Evolutionary conservation across 2,888 invertebrate species (phyloP), one percentile per base, ranked within the genome.

Genomic region (Drosophila greeni): DNA sequence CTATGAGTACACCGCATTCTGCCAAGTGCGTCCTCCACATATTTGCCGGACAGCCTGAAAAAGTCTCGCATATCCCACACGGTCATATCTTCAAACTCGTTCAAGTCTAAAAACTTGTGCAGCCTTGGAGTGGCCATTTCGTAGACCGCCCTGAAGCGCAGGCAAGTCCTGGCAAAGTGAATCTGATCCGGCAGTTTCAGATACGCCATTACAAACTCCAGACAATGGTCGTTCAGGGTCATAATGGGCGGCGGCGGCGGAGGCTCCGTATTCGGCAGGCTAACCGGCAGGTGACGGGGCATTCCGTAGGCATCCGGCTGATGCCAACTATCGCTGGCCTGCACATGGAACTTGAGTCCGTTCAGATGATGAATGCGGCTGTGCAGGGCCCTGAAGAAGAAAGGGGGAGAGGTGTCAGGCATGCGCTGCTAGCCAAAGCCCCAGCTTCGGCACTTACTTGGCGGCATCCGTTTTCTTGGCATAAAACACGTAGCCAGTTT

Each of bases 11-110:
- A 11, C 2, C 49, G 45, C 9, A 66, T 29, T 0, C 20, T 5
- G 24, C 66, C 66, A 7, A 5, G 3, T 5, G 80, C 12, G 0
- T 48, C 6, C 20, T 57, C 37, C 0, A 81, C 43, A 39, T 54
- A 4, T 0, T 1, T 1, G 2, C 80, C 84, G 1, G 73, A 69
- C 1, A 81, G 37, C 5, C 4, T 8, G 7, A 84, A 84, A 23
- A 80, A 84, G 16, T 82, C 75, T 0, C 67, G 70, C 9, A 84
- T 31, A 39, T 81, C 77, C 83, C 83, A 84, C 5, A 64, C 23
- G 0, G 81, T 82, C 73, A 84, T 43, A 0, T 11, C 9, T 2
- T 29, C 18, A 1, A 81, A 66, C 0, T 43, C 5, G 1, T 23
- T 5, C 5, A 72, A 55, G 6, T 62, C 33, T 0, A 80, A 6